Evolutionary conservation across 2,797 vertebrate species (phyloP).

Genomic region (Thaleichthys pacificus): DNA sequence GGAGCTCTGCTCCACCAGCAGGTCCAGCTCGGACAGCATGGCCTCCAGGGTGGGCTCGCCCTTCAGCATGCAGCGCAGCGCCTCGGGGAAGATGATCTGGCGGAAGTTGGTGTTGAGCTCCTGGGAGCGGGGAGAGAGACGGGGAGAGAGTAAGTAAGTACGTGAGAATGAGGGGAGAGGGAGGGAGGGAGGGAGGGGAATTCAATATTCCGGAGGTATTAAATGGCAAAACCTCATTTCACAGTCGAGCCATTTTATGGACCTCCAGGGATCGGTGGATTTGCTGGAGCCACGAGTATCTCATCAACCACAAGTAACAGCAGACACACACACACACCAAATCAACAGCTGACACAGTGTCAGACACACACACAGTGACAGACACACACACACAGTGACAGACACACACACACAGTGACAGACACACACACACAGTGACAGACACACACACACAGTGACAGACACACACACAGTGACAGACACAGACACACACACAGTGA

Average conservation of each 20-base stretch:
- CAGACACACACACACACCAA: too few species aligned
- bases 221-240: not conserved
- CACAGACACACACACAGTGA: too few species aligned
- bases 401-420: not conserved
- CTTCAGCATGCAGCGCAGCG: conserved; percentile 92
- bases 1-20: conserved; percentile 91
- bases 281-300: too few species aligned
- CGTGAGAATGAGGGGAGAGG: too few species aligned
- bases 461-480: not conserved
- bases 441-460: too few species aligned
- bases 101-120: conserved; percentile 98
- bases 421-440: too few species aligned
- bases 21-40: conserved; percentile 91
- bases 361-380: too few species aligned
- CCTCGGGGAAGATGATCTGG: conserved; percentile 98
- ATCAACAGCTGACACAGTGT: too few species aligned
- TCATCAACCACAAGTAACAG: too few species aligned
- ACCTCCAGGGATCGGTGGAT: too few species aligned
- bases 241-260: not conserved
- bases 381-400: not conserved
- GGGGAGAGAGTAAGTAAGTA: not conserved
- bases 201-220: not conserved
- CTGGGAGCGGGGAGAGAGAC: conserved; percentile 56
- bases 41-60: conserved; percentile 92
- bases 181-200: too few species aligned